phyloP scores from a whole-genome alignment of 2,797 vertebrate species.

The Rhinichthys osculus region DNA sequence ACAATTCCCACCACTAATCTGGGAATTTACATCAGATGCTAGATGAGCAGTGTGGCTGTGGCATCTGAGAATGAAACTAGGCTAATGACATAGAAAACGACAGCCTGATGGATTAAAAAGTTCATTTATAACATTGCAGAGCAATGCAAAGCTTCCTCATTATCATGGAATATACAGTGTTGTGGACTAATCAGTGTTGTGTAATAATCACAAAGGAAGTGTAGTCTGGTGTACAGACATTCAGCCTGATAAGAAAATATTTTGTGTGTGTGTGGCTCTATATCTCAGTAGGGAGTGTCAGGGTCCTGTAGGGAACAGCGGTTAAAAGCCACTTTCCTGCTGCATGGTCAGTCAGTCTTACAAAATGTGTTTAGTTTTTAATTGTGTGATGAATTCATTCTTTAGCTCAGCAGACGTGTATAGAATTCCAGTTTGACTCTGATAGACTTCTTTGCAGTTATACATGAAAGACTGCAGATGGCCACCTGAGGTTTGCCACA shows the following conservation, averaged over 20 bases:
- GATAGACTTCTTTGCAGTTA: too few relatives aligned
- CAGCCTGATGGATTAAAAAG: background rate
- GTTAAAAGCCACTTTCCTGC: slow-evolving; percentile 67
- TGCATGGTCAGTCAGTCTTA: slow-evolving; percentile 62
- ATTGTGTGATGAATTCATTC: background rate
- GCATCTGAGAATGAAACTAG: background rate
- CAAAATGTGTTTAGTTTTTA: slow-evolving; percentile 54
- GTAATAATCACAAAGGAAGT: slow-evolving; percentile 8
- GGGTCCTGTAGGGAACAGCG: slow-evolving; percentile 54
- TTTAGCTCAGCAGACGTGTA: too few relatives aligned
- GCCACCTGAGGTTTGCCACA: too few relatives aligned
- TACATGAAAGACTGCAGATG: too few relatives aligned
- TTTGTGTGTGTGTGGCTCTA: slow-evolving; percentile 12
- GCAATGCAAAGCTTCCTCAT: background rate
- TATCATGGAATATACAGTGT: background rate
- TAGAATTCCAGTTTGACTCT: too few relatives aligned
- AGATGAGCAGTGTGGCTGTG: background rate
- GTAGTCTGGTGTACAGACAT: background rate
- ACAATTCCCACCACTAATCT: background rate
- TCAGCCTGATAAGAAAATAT: background rate
- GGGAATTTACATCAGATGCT: background rate
- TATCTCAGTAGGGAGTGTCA: slow-evolving; percentile 51
- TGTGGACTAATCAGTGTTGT: background rate
- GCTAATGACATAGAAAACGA: background rate
- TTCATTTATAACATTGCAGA: slow-evolving; percentile 14